These are phyloP conservation scores for Pinctada fucata DNA, from an alignment of 2,888 invertebrate genomes.

Conservation along the genomic window DNA sequence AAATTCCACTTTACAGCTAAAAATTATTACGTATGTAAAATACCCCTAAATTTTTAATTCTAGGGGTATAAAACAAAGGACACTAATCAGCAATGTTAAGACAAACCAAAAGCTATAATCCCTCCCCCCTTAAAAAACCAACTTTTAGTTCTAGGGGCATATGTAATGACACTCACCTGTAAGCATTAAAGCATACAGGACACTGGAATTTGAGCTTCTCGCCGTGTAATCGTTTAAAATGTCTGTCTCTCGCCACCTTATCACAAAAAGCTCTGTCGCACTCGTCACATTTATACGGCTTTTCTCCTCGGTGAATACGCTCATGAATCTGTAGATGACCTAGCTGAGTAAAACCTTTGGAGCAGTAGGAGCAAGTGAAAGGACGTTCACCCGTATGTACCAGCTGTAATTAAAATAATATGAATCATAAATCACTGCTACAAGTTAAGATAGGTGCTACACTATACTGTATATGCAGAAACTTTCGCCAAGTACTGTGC, in stretches of 20 bases:
- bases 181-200: not conserved
- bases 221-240: slow-evolving; percentile 13
- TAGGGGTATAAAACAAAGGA: too few relatives aligned
- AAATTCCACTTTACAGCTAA: too few relatives aligned
- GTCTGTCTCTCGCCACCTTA: slow-evolving; percentile 17
- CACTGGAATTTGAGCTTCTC: not conserved
- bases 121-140: too few relatives aligned
- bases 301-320: slow-evolving; percentile 8
- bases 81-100: too few relatives aligned
- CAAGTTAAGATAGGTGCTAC: too few relatives aligned
- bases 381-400: slow-evolving; percentile 24
- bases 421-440: too few relatives aligned
- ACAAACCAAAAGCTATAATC: too few relatives aligned
- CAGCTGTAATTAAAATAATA: not conserved
- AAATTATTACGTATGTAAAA: too few relatives aligned
- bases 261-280: slow-evolving; percentile 19
- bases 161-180: not conserved
- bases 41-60: too few relatives aligned
- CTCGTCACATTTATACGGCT: slow-evolving; percentile 10
- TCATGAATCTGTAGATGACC: slow-evolving; percentile 22
- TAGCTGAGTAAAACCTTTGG: slow-evolving; percentile 15
- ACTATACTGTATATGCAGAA: too few relatives aligned
- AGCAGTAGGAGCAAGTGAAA: slow-evolving; percentile 19
- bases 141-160: too few relatives aligned
- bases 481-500: too few relatives aligned